Base-by-base conservation (phyloP, 2,888 invertebrate species). In the Tachina fera region DNA sequence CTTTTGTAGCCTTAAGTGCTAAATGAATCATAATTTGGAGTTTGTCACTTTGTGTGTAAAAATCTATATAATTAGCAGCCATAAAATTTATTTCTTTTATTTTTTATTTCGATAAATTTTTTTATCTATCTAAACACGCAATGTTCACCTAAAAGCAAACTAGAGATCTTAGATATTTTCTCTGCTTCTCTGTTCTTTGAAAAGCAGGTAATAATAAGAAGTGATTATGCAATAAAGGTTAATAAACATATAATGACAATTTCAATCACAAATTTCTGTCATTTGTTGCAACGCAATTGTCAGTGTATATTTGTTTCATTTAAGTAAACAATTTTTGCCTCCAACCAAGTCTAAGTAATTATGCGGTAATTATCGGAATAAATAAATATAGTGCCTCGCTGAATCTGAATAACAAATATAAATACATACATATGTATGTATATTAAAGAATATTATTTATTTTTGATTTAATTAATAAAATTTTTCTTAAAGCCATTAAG, bases 101-200 rank as follows among this genome's bases (percentile, higher is more conserved):
- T 16, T 47, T 41, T 9, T 16, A n/a, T 56, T 61, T 51, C 31
- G 3, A 41, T 61, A 43, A 51, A 61, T 16, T 53, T 78, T 10
- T n/a, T n/a, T n/a, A n/a, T n/a, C 41, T 49, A 41, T 70, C 41
- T 68, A 16, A 65, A 71, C 83, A 83, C 72, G 77, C 83, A 67
- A 74, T 78, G 67, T 53, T 68, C 72, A 45, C 41, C 56, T 67
- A 16, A 45, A 65, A 16, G 5, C 75, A 65, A n/a, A 45, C 60
- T 4, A 56, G 19, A 45, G 41, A 65, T 45, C 19, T 45, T 45
- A 19, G 16, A 22, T 16, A 56, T 9, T 43, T n/a, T 8, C 10
- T 41, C 56, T 22, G 22, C 10, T n/a, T n/a, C 10, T 14, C n/a
- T 14, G 39, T 13, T 43, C 10, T 14, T 10, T 9, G 6, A n/a